Evolutionary conservation across 2,888 invertebrate species (phyloP), one percentile per base, ranked within the genome.

Genomic region (Ptycholaimellus sp.): DNA sequence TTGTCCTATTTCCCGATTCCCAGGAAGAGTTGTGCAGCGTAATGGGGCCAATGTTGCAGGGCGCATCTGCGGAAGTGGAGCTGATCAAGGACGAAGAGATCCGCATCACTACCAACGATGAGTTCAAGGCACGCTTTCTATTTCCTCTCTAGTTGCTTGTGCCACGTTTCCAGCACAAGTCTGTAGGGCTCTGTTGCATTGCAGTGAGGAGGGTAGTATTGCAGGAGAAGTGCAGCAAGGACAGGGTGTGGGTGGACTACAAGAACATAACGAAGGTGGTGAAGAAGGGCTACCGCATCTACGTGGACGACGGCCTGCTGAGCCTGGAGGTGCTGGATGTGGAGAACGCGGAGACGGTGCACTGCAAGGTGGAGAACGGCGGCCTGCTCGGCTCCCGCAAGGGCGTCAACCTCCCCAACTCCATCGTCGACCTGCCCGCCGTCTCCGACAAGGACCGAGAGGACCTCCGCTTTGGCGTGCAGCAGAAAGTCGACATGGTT

Each of bases 261-360:
- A 73, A 72, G 44, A 93, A 96, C 63, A 87, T 96, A 52, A 73
- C 76, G 3, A 81, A 80, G 51, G 85, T 87, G 0, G 72, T 90
- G 35, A 39, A 40, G 31, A 44, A 71, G 6, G 83, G 81, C 42
- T 78, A 76, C 57, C 70, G 73, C 33, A 73, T 93, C 46, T 96
- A 72, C 63, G 76, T 96, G 41, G 93, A 96, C 54, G 93, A 96
- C 56, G 93, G 93, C 13, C 72, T 96, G 29, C 82, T 96, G 51
- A 85, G 85, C 1, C 66, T 93, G n/a, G n/a, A n/a, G n/a, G n/a
- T n/a, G n/a, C n/a, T n/a, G n/a, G n/a, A n/a, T n/a, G n/a, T n/a
- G n/a, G n/a, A n/a, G n/a, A n/a, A 20, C 13, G 42, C 36, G 3
- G 49, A 50, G 13, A 49, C 51, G 13, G 58, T 96, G 36, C 61